Conservation (phyloP, 2,888 invertebrate species). For the Drosophila ezoana region DNA sequence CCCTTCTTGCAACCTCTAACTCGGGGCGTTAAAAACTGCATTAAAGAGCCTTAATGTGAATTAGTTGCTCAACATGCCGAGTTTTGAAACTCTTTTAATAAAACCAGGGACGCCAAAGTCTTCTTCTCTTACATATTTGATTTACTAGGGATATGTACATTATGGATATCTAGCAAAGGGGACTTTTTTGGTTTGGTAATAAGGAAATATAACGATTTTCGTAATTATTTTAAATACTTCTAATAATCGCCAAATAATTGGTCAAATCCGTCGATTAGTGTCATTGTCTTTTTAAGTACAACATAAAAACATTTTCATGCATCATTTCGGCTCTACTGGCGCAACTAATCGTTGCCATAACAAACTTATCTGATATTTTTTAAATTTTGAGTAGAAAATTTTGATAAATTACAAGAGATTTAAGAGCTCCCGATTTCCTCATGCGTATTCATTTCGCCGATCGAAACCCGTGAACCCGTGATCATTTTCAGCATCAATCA, state of each 20-base stretch:
- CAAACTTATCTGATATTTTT: slow-evolving; percentile 18
- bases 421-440: not conserved
- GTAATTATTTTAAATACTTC: slow-evolving; percentile 13
- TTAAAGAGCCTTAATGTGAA: not conserved
- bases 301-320: slow-evolving; percentile 51
- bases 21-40: slow-evolving; percentile 1
- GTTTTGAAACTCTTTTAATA: too few species aligned
- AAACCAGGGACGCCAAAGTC: too few species aligned
- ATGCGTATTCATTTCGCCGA: too few species aligned
- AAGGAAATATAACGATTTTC: not conserved
- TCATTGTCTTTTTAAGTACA: slow-evolving; percentile 22
- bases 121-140: not conserved
- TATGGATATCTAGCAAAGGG: too few species aligned
- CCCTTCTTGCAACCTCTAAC: slow-evolving; percentile 37
- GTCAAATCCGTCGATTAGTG: slow-evolving; percentile 24
- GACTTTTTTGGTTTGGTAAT: not conserved
- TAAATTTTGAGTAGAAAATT: not conserved
- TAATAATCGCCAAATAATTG: slow-evolving; percentile 54
- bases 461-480: too few species aligned
- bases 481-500: too few species aligned
- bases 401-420: slow-evolving; percentile 16
- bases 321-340: slow-evolving; percentile 68
- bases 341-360: slow-evolving; percentile 54
- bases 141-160: too few species aligned
- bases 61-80: too few species aligned